Percentiles rank a stretch among this genome's conserved stretches.
Conservation (phyloP, 2,113 vertebrate genomes). For the Chloebia gouldiae region DNA sequence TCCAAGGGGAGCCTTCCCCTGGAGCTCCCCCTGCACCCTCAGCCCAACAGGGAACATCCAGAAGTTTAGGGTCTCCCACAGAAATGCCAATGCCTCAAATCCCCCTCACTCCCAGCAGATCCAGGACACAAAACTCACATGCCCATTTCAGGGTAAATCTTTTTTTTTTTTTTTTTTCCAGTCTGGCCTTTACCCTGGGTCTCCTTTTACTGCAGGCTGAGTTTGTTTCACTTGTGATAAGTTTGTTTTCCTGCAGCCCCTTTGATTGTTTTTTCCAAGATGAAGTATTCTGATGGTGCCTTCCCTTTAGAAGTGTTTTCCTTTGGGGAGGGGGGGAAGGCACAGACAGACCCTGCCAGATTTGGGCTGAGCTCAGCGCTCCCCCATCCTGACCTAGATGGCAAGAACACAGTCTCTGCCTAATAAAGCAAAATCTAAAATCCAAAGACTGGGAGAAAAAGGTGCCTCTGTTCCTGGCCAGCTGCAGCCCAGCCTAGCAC, state of each 20-base stretch:
- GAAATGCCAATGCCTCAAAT: not conserved
- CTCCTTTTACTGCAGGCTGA: not conserved
- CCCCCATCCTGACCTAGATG: not conserved
- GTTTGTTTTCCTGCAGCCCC: constrained; percentile 37
- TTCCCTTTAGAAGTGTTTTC: constrained; percentile 43
- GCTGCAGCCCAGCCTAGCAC: not conserved
- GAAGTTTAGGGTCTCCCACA: not conserved
- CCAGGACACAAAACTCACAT: not conserved
- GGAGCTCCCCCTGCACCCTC: not conserved
- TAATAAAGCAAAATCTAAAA: constrained; percentile 26
- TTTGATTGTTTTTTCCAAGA: constrained; percentile 61
- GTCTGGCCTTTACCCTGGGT: constrained; percentile 24
- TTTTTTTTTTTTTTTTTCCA: not conserved
- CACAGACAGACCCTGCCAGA: constrained; percentile 8
- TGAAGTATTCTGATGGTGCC: constrained; percentile 4
- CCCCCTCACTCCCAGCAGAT: not conserved
- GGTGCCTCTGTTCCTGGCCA: not conserved
- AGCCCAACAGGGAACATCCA: not conserved
- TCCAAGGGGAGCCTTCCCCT: not conserved
- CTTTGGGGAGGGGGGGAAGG: not conserved
- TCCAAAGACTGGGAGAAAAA: not conserved
- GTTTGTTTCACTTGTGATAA: constrained; percentile 63
- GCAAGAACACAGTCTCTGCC: not conserved
- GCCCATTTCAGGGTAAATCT: not conserved
- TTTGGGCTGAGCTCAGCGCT: not conserved